These are phyloP conservation scores for Melieria picta DNA, from an alignment of 2,888 invertebrate genomes.

Conservation along the genomic window DNA sequence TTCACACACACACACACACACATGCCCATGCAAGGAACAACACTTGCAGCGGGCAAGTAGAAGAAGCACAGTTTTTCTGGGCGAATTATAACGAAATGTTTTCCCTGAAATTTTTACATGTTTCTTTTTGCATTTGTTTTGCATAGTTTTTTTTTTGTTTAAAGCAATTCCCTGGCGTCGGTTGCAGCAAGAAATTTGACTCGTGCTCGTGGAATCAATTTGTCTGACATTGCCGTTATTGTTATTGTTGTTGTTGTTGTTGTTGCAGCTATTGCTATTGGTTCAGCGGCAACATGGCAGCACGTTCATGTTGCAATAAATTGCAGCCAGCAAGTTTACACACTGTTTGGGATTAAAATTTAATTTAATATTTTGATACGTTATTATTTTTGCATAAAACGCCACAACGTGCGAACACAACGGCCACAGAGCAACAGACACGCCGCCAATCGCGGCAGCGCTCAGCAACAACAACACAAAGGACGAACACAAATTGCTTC, in stretches of 20 bases:
- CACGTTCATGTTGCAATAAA: background rate
- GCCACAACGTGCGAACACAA: too few relatives aligned
- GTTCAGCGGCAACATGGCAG: background rate
- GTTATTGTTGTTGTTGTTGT: too few relatives aligned
- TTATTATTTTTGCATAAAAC: slow-evolving; percentile 56
- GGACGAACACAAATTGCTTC: too few relatives aligned
- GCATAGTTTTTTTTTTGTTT: too few relatives aligned
- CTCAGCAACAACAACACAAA: too few relatives aligned
- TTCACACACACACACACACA: slow-evolving; percentile 7
- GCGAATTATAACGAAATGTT: slow-evolving; percentile 39
- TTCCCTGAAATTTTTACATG: too few relatives aligned
- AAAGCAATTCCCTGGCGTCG: too few relatives aligned
- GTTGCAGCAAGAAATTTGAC: slow-evolving; percentile 34
- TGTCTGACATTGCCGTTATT: slow-evolving; percentile 45
- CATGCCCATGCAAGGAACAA: too few relatives aligned
- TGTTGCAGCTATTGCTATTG: background rate
- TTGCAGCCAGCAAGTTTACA: slow-evolving; percentile 45
- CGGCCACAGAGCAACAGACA: too few relatives aligned
- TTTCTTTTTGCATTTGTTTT: too few relatives aligned
- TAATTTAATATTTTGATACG: slow-evolving; percentile 53
- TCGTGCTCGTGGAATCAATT: slow-evolving; percentile 58
- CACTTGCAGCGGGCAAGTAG: background rate
- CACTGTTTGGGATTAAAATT: slow-evolving; percentile 53
- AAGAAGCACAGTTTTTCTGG: slow-evolving; percentile 17
- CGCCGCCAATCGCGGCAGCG: too few relatives aligned